Base-by-base conservation (phyloP, 1,140 invertebrate species). In the Sminthurides bifidus region DNA sequence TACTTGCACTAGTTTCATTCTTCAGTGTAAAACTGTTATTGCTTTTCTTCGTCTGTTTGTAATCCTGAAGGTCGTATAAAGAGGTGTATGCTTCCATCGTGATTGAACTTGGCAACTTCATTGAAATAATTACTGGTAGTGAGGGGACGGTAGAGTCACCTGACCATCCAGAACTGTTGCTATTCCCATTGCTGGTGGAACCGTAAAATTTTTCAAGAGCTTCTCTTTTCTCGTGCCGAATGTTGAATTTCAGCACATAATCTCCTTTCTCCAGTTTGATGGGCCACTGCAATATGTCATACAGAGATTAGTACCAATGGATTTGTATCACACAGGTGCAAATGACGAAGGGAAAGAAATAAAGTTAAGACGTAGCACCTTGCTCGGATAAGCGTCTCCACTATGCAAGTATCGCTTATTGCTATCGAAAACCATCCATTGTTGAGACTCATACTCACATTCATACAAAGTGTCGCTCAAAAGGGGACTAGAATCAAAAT, bases 221-320 rank as follows among this genome's bases (percentile, higher is more conserved):
- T 26, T 89, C 81, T 56, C 81, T 80, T 65, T 83, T 85, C 66
- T 96, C 91, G 72, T 96, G 92, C 0, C 92, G 79, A 10, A 97
- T 73, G 69, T 91, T 87, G 64, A 93, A 72, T 43, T 82, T 78
- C 14, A 96, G 73, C 5, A 79, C 81, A 69, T 94, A 96, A 63
- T 96, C 92, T n/a, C 92, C 92, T 73, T 95, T 96, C 57, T 95
- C 91, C 54, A 96, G 69, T 75, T 96, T 95, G 31, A 79, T 68
- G 38, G 78, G 75, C 70, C 92, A 88, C 87, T 92, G 68, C 56
- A 79, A 74, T 12, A 48, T 37, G 23, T 19, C 30, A 56, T 38
- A 50, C 8, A 1, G 14, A 19, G 44, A 46, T 23, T 23, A 49
- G 50, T 33, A 49, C 35, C 35, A 52, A n/a, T 48, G 21, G 21